A percentile compares a stretch with the other conserved stretches of the same genome.
Conservation (phyloP, 35 echinoderm and acorn worm species). For the Strongylocentrotus purpuratus region DNA sequence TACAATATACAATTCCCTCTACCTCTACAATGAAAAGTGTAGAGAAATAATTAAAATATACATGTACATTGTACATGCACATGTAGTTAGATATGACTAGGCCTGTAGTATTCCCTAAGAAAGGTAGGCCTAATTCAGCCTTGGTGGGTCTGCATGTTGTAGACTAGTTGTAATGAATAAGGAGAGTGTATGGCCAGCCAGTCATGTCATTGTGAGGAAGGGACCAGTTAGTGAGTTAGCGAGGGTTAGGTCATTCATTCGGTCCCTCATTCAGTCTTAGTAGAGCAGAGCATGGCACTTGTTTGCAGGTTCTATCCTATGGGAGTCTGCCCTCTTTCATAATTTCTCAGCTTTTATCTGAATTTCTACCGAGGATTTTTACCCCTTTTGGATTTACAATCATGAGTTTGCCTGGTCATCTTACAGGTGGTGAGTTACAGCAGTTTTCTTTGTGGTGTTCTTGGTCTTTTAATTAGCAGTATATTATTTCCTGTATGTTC, state of each 20-base stretch:
- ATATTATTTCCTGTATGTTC: neutral
- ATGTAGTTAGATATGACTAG: no score
- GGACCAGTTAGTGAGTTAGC: slow-evolving; percentile 16
- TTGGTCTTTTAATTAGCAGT: neutral
- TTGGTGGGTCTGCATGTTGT: neutral
- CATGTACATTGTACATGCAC: no score
- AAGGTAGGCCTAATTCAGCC: no score
- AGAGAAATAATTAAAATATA: no score
- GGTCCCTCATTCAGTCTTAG: neutral
- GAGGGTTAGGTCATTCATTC: neutral
- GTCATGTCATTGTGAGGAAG: slow-evolving; percentile 14
- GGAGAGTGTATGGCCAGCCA: neutral
- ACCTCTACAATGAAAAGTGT: no score
- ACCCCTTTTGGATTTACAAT: neutral
- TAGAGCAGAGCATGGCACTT: neutral
- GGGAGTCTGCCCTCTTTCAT: neutral
- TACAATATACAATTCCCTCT: no score
- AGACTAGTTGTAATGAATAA: neutral
- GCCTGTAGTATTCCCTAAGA: no score
- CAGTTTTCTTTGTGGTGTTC: neutral
- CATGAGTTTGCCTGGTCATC: slow-evolving; percentile 8
- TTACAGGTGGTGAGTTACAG: neutral
- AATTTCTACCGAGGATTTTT: neutral
- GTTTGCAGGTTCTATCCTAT: neutral
- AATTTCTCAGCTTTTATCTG: neutral